Percentiles rank a stretch among this genome's conserved stretches.
Conservation (phyloP, 2,113 vertebrate genomes). For the Hemibagrus wyckioides region DNA sequence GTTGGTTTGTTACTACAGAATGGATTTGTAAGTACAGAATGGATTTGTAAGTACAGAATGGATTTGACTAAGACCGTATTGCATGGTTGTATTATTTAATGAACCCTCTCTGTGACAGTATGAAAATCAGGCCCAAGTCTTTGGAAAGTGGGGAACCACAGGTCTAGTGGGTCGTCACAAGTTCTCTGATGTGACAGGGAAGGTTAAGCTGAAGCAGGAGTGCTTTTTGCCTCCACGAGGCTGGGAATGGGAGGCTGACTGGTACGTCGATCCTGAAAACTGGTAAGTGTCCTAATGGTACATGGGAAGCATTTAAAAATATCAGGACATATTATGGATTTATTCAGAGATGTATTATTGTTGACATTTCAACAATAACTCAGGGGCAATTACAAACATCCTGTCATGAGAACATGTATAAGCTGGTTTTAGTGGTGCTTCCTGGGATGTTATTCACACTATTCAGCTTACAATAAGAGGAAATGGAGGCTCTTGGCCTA, state of each 20-base stretch:
- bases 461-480: slow-evolving; percentile 60
- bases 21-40: not conserved
- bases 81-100: not conserved
- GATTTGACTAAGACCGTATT: not conserved
- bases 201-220: slow-evolving; percentile 94
- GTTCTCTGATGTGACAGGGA: slow-evolving; percentile 94
- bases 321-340: not conserved
- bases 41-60: no score
- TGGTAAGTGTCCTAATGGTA: slow-evolving; percentile 73
- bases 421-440: slow-evolving; percentile 8
- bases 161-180: slow-evolving; percentile 93
- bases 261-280: slow-evolving; percentile 89
- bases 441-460: not conserved
- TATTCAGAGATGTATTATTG: not conserved
- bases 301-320: not conserved
- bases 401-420: slow-evolving; percentile 5
- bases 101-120: slow-evolving; percentile 74
- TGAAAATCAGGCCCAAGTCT: slow-evolving; percentile 92
- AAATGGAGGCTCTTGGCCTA: slow-evolving; percentile 56
- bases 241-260: slow-evolving; percentile 94
- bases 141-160: slow-evolving; percentile 95
- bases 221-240: slow-evolving; percentile 89
- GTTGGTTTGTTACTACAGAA: not conserved
- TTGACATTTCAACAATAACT: not conserved
- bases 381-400: not conserved